Evolutionary conservation across 2,888 invertebrate genomes (phyloP).

Genomic region (Drosophila ustulata): DNA sequence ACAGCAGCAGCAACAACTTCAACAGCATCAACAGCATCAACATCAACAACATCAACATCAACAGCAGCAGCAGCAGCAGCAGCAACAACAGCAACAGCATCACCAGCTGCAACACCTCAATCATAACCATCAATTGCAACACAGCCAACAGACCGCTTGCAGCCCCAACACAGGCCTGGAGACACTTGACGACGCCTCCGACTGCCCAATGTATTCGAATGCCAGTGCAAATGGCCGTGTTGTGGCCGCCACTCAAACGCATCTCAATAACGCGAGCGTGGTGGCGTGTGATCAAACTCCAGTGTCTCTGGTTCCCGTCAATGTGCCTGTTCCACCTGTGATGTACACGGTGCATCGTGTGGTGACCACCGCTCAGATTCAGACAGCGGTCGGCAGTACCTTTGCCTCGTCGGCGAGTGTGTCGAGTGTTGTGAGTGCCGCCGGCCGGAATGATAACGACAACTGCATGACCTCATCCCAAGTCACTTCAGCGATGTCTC

Average conservation of each 20-base stretch:
- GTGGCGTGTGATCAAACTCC: slow-evolving; percentile 64
- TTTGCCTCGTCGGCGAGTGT: slow-evolving; percentile 84
- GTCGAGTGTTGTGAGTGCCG: slow-evolving; percentile 84
- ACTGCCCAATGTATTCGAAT: slow-evolving; percentile 72
- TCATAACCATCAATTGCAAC: slow-evolving; percentile 54
- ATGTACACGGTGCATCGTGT: slow-evolving; percentile 85
- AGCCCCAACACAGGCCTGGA: slow-evolving; percentile 66
- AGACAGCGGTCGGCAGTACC: slow-evolving; percentile 83
- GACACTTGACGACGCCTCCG: slow-evolving; percentile 75
- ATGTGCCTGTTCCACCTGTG: slow-evolving; percentile 81
- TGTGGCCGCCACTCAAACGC: slow-evolving; percentile 82
- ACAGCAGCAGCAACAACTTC: slow-evolving; percentile 48
- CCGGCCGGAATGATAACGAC: slow-evolving; percentile 79
- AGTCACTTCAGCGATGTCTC: slow-evolving; percentile 66
- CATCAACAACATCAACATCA: slow-evolving; percentile 61
- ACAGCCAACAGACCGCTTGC: slow-evolving; percentile 57
- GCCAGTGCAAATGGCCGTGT: slow-evolving; percentile 66
- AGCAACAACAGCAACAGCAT: slow-evolving; percentile 63
- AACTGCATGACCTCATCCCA: slow-evolving; percentile 71
- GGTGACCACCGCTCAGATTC: slow-evolving; percentile 85
- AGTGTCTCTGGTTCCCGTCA: slow-evolving; percentile 59
- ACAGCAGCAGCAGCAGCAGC: slow-evolving; percentile 71
- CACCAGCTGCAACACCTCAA: slow-evolving; percentile 65
- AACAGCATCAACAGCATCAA: slow-evolving; percentile 66
- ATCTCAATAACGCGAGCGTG: slow-evolving; percentile 63